phyloP scores from a whole-genome alignment of 2,113 vertebrate genomes.

The Aptenodytes patagonicus region DNA sequence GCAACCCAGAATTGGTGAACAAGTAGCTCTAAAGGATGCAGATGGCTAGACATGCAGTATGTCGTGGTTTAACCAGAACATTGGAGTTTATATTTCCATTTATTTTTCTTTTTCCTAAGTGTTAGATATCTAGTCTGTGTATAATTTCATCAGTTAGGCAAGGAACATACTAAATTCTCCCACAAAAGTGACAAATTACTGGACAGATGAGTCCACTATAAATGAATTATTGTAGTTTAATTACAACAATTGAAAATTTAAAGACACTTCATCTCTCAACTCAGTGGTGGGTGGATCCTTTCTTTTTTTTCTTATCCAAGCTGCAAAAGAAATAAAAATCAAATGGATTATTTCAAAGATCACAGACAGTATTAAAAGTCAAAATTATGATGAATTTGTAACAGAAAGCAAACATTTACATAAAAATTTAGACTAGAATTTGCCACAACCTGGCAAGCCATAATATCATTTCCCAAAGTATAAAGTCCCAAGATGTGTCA shows the following conservation, averaged over 20 bases:
- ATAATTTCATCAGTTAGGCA: not conserved
- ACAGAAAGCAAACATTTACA: not conserved
- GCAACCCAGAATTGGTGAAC: too few relatives aligned
- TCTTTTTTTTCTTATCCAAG: conserved; percentile 94
- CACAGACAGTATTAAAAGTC: not conserved
- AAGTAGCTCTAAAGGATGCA: too few relatives aligned
- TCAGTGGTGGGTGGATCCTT: conserved; percentile 87
- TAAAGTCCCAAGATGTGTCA: not conserved
- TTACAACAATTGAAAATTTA: not conserved
- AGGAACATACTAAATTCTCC: not conserved
- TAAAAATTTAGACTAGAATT: not conserved
- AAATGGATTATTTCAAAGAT: not conserved
- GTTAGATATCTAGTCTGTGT: not conserved
- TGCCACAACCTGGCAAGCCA: not conserved
- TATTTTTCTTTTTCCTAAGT: not conserved
- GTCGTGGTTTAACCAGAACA: not conserved
- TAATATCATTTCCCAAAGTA: not conserved
- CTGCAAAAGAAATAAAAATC: conserved; percentile 74
- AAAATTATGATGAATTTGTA: not conserved
- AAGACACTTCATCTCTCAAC: conserved; percentile 73
- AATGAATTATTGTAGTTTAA: not conserved
- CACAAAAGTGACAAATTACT: not conserved
- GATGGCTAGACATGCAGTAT: too few relatives aligned
- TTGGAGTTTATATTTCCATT: not conserved
- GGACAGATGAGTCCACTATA: not conserved